Percentiles rank a stretch among this genome's conserved stretches.
phyloP scores from a whole-genome alignment of 2,888 invertebrate genomes.

The Willowsia nigromaculata region DNA sequence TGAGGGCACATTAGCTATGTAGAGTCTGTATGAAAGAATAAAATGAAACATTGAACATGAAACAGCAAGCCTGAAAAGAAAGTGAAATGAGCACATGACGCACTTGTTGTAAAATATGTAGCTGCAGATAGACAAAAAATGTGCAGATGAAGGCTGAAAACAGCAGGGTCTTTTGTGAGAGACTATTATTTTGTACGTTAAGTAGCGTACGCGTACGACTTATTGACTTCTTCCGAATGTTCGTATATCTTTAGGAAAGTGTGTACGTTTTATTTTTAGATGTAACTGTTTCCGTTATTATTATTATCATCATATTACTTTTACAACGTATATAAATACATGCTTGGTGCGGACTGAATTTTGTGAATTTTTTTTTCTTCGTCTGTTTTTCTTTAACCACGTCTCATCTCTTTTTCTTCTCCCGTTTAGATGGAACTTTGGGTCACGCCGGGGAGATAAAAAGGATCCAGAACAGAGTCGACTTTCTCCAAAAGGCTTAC shows the following conservation, averaged over 20 bases:
- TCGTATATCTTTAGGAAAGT: neutral
- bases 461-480: slow-evolving; percentile 74
- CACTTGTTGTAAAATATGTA: neutral
- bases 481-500: slow-evolving; percentile 75
- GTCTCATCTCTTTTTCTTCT: slow-evolving; percentile 1
- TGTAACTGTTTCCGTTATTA: neutral
- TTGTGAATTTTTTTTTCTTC: neutral
- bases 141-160: neutral
- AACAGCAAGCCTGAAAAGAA: slow-evolving; percentile 39
- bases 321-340: neutral
- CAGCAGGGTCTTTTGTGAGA: neutral
- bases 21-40: neutral
- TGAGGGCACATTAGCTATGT: too few relatives aligned
- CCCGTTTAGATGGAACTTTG: slow-evolving; percentile 74
- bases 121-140: neutral
- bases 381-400: neutral
- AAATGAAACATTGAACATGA: slow-evolving; percentile 28
- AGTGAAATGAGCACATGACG: neutral
- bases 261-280: neutral
- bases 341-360: neutral
- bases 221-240: neutral
- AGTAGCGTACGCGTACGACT: neutral
- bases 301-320: neutral
- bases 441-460: slow-evolving; percentile 77
- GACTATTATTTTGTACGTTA: neutral